These are phyloP conservation scores for Euwallacea similis DNA, from an alignment of 1,140 invertebrate species.

Conservation along the genomic window DNA sequence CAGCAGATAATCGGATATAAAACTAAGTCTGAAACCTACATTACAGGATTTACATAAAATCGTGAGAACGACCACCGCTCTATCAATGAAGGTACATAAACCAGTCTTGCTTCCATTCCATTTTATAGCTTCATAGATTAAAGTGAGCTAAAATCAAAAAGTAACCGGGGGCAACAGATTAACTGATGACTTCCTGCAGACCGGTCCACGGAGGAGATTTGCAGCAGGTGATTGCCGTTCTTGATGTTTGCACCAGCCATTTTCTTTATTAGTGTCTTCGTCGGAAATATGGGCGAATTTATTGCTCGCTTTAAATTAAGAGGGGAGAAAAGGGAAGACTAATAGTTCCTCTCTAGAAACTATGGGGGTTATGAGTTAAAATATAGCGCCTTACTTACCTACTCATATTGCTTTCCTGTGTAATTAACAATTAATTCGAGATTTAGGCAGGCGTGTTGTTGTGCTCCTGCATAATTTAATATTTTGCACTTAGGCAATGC, in stretches of 20 bases:
- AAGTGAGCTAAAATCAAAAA: slow-evolving; percentile 3
- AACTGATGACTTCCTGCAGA: slow-evolving; percentile 18
- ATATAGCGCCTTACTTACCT: not conserved
- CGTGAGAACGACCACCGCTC: not conserved
- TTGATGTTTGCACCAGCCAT: slow-evolving; percentile 4
- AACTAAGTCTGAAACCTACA: not conserved
- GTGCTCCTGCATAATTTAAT: not conserved
- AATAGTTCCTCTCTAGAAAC: not conserved
- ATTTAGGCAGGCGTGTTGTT: not conserved
- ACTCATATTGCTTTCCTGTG: not conserved
- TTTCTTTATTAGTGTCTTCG: slow-evolving; percentile 2
- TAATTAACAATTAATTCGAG: not conserved
- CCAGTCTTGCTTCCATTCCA: slow-evolving; percentile 7
- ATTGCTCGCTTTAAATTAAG: not conserved
- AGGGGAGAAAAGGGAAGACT: not conserved
- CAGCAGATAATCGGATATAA: too few relatives aligned
- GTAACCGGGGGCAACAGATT: slow-evolving; percentile 22
- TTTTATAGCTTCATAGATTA: slow-evolving; percentile 18
- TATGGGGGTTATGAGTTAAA: not conserved
- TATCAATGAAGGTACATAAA: slow-evolving; percentile 18
- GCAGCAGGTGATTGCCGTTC: slow-evolving; percentile 12
- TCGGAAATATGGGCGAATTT: not conserved
- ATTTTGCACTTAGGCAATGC: not conserved
- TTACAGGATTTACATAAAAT: slow-evolving; percentile 11
- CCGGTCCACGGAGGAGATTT: slow-evolving; percentile 8